Percentiles rank a stretch among this genome's conserved stretches.
These are phyloP conservation scores for Upupa epops DNA, from an alignment of 2,113 vertebrate species.

Conservation along the genomic window DNA sequence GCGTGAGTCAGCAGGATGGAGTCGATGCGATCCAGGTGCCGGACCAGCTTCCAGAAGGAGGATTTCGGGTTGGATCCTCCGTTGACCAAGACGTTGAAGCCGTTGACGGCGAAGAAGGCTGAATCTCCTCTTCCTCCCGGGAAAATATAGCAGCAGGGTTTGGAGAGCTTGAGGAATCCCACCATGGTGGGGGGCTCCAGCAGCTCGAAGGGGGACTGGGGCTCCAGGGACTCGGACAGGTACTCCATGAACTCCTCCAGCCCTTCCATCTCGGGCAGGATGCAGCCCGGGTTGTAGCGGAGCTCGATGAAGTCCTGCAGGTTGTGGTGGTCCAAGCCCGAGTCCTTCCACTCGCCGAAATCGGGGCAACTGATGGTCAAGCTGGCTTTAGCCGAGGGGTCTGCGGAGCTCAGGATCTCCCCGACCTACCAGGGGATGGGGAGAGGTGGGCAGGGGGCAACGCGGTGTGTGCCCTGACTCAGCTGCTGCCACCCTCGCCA, in stretches of 20 bases:
- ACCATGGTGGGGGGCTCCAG: constrained; percentile 87
- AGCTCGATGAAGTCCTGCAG: constrained; percentile 82
- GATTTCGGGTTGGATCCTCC: constrained; percentile 90
- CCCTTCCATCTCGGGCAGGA: constrained; percentile 86
- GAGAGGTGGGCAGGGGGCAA: not conserved
- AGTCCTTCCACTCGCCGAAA: constrained; percentile 81
- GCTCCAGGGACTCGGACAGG: constrained; percentile 88
- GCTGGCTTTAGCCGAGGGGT: constrained; percentile 65
- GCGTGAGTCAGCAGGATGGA: constrained; percentile 87
- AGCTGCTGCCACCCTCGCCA: rapidly evolving
- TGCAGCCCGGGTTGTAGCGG: constrained; percentile 77
- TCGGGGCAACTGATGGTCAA: constrained; percentile 87
- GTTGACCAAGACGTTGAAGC: constrained; percentile 92
- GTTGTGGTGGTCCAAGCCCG: constrained; percentile 68
- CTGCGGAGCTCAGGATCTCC: constrained; percentile 73
- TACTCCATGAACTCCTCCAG: constrained; percentile 92
- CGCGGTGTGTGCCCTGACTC: not conserved
- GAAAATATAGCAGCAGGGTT: constrained; percentile 97
- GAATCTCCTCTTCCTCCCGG: constrained; percentile 89
- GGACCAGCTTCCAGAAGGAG: constrained; percentile 94
- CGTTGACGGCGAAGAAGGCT: constrained; percentile 91
- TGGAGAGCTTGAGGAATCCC: constrained; percentile 91
- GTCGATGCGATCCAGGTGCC: constrained; percentile 95
- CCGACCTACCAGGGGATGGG: constrained; percentile 72
- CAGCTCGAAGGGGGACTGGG: constrained; percentile 86